phyloP scores from a whole-genome alignment of 2,113 vertebrate genomes.

The Toxotes chatareus region DNA sequence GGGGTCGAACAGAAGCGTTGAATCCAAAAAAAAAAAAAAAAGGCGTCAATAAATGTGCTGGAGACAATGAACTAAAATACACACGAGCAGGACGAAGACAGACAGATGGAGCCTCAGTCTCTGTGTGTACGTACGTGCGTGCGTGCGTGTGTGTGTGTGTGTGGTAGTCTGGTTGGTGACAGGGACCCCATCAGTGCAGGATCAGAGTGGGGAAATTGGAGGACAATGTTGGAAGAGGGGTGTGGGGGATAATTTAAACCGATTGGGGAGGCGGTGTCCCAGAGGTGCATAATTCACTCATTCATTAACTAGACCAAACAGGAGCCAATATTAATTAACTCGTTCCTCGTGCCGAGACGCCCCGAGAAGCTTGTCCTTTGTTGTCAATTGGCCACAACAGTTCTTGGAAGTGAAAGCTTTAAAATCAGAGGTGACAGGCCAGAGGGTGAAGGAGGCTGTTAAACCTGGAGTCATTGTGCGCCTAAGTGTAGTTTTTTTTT shows the following conservation, averaged over 20 bases:
- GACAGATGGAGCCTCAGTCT: slow-evolving; percentile 88
- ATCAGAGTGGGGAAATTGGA: slow-evolving; percentile 83
- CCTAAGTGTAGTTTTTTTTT: not conserved
- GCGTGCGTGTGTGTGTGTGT: slow-evolving; percentile 30
- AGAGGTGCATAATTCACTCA: slow-evolving; percentile 85
- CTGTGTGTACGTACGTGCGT: slow-evolving; percentile 28
- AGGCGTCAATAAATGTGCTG: slow-evolving; percentile 84
- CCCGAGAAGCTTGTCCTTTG: slow-evolving; percentile 62
- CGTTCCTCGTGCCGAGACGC: slow-evolving; percentile 61
- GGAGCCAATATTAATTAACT: slow-evolving; percentile 87
- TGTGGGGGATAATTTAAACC: slow-evolving; percentile 78
- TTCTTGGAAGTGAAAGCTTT: slow-evolving; percentile 56
- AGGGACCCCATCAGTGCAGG: slow-evolving; percentile 81
- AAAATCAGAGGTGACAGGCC: slow-evolving; percentile 27
- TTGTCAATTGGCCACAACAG: slow-evolving; percentile 64
- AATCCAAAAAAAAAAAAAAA: slow-evolving; percentile 72
- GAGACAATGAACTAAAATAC: slow-evolving; percentile 90
- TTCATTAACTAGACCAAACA: slow-evolving; percentile 86
- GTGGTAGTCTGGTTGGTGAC: slow-evolving; percentile 68
- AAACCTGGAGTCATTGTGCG: slow-evolving; percentile 4
- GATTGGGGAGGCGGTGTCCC: slow-evolving; percentile 79
- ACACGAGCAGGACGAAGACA: slow-evolving; percentile 83
- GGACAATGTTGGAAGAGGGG: slow-evolving; percentile 76
- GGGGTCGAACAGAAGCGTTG: slow-evolving; percentile 86
- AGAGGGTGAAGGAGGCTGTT: slow-evolving; percentile 20